A percentile compares a stretch with the other conserved stretches of the same genome.
These are phyloP conservation scores for Xylota segnis DNA, from an alignment of 2,888 invertebrate species.

Conservation along the genomic window DNA sequence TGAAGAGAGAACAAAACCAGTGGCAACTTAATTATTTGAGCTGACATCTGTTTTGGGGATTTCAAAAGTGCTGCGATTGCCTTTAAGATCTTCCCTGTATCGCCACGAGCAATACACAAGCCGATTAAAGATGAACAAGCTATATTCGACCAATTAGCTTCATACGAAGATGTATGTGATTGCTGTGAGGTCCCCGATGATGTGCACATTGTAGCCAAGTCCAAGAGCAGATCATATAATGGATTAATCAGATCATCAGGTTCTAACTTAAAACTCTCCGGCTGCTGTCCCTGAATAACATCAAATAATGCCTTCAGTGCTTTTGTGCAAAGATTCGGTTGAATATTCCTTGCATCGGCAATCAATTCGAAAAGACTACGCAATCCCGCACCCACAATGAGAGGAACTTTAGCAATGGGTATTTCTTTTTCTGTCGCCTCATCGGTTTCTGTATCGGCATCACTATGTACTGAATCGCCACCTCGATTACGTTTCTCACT, in stretches of 20 bases:
- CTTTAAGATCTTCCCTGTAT: conserved; percentile 94
- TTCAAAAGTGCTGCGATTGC: conserved; percentile 95
- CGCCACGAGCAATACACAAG: conserved; percentile 96
- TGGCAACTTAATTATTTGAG: conserved; percentile 94
- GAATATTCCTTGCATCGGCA: conserved; percentile 92
- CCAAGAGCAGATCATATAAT: conserved; percentile 93
- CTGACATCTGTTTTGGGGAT: conserved; percentile 91
- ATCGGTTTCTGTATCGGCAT: conserved; percentile 85
- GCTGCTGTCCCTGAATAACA: conserved; percentile 89
- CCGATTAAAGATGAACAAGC: conserved; percentile 97
- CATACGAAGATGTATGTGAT: conserved; percentile 82
- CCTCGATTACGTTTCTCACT: conserved; percentile 64
- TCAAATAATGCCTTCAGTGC: conserved; percentile 95
- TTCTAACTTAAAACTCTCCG: conserved; percentile 84
- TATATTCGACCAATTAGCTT: conserved; percentile 91
- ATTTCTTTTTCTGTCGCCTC: conserved; percentile 85
- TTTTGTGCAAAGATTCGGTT: conserved; percentile 94
- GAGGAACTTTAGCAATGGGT: conserved; percentile 85
- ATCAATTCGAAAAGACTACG: conserved; percentile 96
- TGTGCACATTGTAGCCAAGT: conserved; percentile 90
- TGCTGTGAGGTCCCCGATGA: conserved; percentile 82
- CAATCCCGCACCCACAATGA: conserved; percentile 92
- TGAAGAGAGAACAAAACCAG: conserved; percentile 93
- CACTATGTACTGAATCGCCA: conserved; percentile 82
- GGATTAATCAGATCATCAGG: conserved; percentile 88